A percentile compares a stretch with the other conserved stretches of the same genome.
Evolutionary conservation across 2,113 vertebrate species (phyloP).

Genomic region (Promerops cafer): DNA sequence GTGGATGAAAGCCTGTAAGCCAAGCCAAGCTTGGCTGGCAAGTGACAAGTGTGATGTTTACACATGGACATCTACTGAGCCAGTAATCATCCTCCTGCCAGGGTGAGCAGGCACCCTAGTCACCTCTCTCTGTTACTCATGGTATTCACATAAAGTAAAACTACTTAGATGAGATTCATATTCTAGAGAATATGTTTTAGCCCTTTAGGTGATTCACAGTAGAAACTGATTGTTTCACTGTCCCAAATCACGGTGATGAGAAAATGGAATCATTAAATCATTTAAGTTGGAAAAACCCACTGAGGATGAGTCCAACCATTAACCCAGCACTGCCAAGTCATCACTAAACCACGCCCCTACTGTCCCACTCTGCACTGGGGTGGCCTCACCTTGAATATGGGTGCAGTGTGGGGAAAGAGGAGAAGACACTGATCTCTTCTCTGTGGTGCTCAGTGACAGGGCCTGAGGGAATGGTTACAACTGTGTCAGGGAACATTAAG

Average conservation of each 20-base stretch:
- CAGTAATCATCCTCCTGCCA: neutral
- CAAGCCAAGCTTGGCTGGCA: neutral
- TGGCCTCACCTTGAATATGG: neutral
- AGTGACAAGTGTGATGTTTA: neutral
- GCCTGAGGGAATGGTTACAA: neutral
- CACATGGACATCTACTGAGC: accelerated
- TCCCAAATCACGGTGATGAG: neutral
- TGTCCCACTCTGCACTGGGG: neutral
- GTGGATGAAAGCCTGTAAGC: neutral
- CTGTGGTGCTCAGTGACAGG: neutral
- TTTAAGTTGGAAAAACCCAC: neutral
- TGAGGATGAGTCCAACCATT: too few species aligned
- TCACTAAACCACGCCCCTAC: neutral
- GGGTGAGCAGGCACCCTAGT: neutral
- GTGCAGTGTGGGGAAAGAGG: neutral
- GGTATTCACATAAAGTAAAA: neutral
- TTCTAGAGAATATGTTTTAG: neutral
- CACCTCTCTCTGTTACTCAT: neutral
- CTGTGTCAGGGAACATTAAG: neutral
- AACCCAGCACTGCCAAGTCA: neutral
- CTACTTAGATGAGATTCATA: neutral
- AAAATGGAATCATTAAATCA: neutral
- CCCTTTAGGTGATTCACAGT: neutral
- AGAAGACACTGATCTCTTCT: neutral
- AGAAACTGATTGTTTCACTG: neutral